Conservation (phyloP, 2,888 invertebrate genomes). For the Rhynchonema sp. region DNA sequence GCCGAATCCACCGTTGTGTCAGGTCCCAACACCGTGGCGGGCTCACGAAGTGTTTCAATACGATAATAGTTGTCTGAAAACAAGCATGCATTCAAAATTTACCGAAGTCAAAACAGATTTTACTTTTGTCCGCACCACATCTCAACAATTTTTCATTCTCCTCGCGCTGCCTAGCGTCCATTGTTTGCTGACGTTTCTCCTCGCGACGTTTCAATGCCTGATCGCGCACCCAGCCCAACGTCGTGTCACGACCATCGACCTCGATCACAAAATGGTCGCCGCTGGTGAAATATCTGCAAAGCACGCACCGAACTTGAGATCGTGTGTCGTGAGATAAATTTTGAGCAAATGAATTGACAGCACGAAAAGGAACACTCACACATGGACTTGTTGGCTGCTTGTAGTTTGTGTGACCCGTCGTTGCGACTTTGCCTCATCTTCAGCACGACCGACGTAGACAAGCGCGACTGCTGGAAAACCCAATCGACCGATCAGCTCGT, state of each 20-base stretch:
- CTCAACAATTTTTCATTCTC: neutral
- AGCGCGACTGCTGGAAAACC: conserved; percentile 71
- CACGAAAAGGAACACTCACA: neutral
- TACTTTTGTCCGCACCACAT: neutral
- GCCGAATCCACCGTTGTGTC: conserved; percentile 25
- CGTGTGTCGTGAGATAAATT: neutral
- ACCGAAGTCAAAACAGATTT: neutral
- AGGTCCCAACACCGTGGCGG: conserved; percentile 27
- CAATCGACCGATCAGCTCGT: conserved; percentile 75
- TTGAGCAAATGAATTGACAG: neutral
- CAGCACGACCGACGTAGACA: conserved; percentile 31
- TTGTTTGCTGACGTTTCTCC: neutral
- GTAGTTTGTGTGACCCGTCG: neutral
- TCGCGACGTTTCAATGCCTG: conserved; percentile 7
- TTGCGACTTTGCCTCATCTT: neutral
- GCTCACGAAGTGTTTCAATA: conserved; percentile 29
- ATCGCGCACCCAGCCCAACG: conserved; percentile 25
- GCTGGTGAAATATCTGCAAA: conserved; percentile 1
- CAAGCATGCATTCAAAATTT: neutral
- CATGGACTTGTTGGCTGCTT: neutral
- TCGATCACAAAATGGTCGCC: conserved; percentile 9
- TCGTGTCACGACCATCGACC: conserved; percentile 19
- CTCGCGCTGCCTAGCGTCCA: neutral
- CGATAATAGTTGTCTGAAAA: conserved; percentile 27
- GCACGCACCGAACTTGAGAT: neutral